Evolutionary conservation across 2,797 vertebrate genomes (phyloP), one percentile per base, ranked within the genome.

Genomic region (Cirrhinus mrigala): DNA sequence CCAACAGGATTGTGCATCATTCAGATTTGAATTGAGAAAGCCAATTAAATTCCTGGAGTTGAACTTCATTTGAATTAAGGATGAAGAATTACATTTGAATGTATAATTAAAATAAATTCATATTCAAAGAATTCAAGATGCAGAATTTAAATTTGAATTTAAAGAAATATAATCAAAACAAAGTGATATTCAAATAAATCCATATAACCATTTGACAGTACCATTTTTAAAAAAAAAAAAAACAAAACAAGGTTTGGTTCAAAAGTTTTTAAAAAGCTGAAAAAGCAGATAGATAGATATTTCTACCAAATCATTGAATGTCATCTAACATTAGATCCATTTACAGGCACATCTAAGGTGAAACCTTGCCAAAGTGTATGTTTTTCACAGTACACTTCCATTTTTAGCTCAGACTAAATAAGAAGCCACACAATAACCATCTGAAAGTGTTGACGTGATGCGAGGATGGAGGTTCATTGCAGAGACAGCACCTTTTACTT

Each of bases 351-450:
- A 24, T 60, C 75, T 60, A 44, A 60, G 14, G 60, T 9, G 69
- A 62, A 82, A 71, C 16, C 68, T n/a, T 66, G 29, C 24, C 11
- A 22, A 75, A 64, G 54, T 74, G 56, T 75, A 11, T 64, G 7
- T 82, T 68, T 77, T 80, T 68, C 62, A 68, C 62, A 80, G 60
- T 37, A 50, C 60, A 16, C 16, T 40, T 76, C 60, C 24, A 84
- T 84, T 84, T 84, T 56, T 69, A 84, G 15, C 73, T 29, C 29
- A 20, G 60, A 54, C 74, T 74, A 29, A 64, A 68, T 68, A 84
- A 83, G 29, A n/a, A 44, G 37, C 7, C 20, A 15, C 27, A 78
- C 82, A 77, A 56, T 84, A 69, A 78, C 74, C 37, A 52, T n/a
- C 77, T 44, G 40, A 83, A 74, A 33, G 18, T 74, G 66, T 40